Evolutionary conservation across 2,797 vertebrate genomes (phyloP), one percentile per base, ranked within the genome.

Genomic region (Pangasius djambal): DNA sequence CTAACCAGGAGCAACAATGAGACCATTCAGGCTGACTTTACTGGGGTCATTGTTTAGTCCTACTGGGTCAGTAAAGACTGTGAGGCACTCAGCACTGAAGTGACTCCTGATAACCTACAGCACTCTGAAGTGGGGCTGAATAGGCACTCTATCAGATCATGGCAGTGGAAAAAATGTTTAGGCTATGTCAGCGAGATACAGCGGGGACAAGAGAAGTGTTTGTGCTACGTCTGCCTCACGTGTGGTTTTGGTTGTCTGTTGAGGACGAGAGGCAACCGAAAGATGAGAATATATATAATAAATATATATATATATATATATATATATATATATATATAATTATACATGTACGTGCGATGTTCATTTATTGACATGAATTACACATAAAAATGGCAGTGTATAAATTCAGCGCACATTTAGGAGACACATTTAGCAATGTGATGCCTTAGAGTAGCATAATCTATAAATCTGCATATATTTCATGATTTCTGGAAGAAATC

Each of bases 91-190:
- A 74, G 77, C 52, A 28, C 59, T 37, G 85, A 85, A 88, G 77
- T 86, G 69, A 59, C 16, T 88, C 44, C 87, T 78, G 69, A 88
- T 88, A 86, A 88, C 84, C 84, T 79, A 79, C 77, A 74, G 84
- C 8, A 31, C 83, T 75, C 77, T 82, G 75, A 87, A 89, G 61
- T 84, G 63, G 59, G 69, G n/a, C 70, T 88, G 87, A 88, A 90
- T 67, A 37, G 59, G 34, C 40, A 77, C 67, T 88, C 57, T 86
- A 70, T 83, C 59, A 67, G 69, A 55, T 55, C 75, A 59, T 75
- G 20, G 59, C 44, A 69, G 61, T 90, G 61, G 63, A 82, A 79
- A 75, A 85, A 83, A 65, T 85, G 61, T 75, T 85, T 78, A 50
- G 61, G 75, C 81, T 50, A 63, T 74, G 69, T n/a, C 69, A 63